Percentiles rank a stretch among this genome's conserved stretches.
Evolutionary conservation across 1,140 invertebrate genomes (phyloP).

Genomic region (Brachionus rotundiformis): DNA sequence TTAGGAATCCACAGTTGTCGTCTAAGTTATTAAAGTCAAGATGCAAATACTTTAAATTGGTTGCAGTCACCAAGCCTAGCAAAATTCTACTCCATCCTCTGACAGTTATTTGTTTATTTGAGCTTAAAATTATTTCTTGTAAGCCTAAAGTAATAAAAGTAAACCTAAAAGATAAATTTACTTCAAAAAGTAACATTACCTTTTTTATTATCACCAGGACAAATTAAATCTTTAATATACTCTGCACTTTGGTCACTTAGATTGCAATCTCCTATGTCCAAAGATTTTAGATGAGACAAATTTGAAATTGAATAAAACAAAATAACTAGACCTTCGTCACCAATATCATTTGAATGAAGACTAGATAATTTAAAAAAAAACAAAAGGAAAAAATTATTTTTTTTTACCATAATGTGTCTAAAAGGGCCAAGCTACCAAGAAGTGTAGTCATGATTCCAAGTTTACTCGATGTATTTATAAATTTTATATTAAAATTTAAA

Average conservation of each 20-base stretch:
- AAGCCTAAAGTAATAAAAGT: slow-evolving; percentile 10
- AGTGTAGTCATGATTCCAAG: slow-evolving; percentile 3
- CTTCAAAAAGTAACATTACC: not conserved
- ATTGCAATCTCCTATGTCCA: slow-evolving; percentile 45
- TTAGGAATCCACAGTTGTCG: slow-evolving; percentile 30
- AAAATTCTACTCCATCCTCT: slow-evolving; percentile 45
- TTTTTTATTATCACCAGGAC: not conserved
- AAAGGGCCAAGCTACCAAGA: not conserved
- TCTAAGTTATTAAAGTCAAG: slow-evolving; percentile 43
- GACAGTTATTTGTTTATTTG: not conserved
- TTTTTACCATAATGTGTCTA: slow-evolving; percentile 45
- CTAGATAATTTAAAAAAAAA: slow-evolving; percentile 2
- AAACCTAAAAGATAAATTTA: not conserved
- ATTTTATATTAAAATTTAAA: slow-evolving; percentile 46
- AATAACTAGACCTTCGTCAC: slow-evolving; percentile 2
- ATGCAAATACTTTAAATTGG: slow-evolving; percentile 21
- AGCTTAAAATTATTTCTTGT: slow-evolving; percentile 37
- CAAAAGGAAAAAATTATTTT: not conserved
- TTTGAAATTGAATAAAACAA: slow-evolving; percentile 23
- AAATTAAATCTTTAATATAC: slow-evolving; percentile 32
- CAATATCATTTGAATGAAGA: slow-evolving; percentile 34
- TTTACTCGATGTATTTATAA: slow-evolving; percentile 8
- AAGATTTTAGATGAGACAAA: not conserved
- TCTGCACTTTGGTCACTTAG: slow-evolving; percentile 36
- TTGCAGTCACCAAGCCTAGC: not conserved